phyloP scores from a whole-genome alignment of 1,140 invertebrate genomes.

The Drosophila aff. region DNA sequence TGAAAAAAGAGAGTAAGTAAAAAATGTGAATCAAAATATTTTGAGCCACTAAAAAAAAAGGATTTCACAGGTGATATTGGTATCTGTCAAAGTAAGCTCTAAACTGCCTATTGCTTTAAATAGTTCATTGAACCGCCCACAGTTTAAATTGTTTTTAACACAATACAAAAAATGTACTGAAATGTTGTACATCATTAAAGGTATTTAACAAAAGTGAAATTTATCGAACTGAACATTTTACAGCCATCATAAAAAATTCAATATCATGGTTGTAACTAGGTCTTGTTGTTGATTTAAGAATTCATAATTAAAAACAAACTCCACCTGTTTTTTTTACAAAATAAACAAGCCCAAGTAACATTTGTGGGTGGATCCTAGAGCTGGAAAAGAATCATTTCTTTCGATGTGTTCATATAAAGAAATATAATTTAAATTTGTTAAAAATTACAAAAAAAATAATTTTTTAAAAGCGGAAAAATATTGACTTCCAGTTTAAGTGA shows the following conservation, averaged over 20 bases:
- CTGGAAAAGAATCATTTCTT: too few relatives aligned
- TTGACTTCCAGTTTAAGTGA: background rate
- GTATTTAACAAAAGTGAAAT: background rate
- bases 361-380: too few relatives aligned
- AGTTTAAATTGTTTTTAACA: background rate
- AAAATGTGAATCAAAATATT: too few relatives aligned
- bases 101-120: background rate
- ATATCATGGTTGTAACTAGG: background rate
- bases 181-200: background rate
- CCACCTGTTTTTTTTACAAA: background rate
- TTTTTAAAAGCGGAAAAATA: background rate
- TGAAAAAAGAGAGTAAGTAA: too few relatives aligned
- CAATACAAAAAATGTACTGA: background rate
- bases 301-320: conserved; percentile 7
- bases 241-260: background rate
- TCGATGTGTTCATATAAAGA: too few relatives aligned
- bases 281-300: background rate
- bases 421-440: too few relatives aligned
- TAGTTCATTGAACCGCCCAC: background rate
- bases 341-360: too few relatives aligned
- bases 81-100: background rate
- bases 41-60: too few relatives aligned
- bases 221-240: background rate
- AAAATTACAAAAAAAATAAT: too few relatives aligned
- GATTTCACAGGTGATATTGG: background rate